Percentiles rank a stretch among this genome's conserved stretches.
These are phyloP conservation scores for Yponomeuta sedellus DNA, from an alignment of 2,888 invertebrate genomes.

Conservation along the genomic window DNA sequence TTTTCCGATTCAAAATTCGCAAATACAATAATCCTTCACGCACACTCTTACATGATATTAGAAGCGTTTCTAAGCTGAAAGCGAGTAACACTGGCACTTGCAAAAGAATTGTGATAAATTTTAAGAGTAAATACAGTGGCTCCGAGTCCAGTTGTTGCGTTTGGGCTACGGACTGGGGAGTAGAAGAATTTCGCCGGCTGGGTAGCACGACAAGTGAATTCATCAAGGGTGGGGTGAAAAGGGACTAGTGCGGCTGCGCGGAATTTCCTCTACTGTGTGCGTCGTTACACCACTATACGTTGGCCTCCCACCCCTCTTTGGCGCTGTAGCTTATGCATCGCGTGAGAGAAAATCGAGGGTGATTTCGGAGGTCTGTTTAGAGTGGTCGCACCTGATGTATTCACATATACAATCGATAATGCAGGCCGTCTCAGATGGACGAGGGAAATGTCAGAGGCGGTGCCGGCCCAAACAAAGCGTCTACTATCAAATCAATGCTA, in stretches of 20 bases:
- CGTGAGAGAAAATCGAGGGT: conserved; percentile 32
- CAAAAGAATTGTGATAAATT: conserved; percentile 24
- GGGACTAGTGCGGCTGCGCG: conserved; percentile 56
- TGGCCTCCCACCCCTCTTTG: conserved; percentile 42
- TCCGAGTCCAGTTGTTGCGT: conserved; percentile 61
- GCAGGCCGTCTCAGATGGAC: conserved; percentile 51
- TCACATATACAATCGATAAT: conserved; percentile 70
- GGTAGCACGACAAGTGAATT: conserved; percentile 42
- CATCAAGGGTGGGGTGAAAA: conserved; percentile 59
- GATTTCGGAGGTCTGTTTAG: conserved; percentile 36
- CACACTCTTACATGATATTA: not conserved
- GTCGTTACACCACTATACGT: conserved; percentile 32
- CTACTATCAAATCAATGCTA: not conserved
- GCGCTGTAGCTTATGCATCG: not conserved
- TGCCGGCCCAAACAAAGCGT: conserved; percentile 48
- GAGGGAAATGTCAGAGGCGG: conserved; percentile 66
- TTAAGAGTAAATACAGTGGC: conserved; percentile 30
- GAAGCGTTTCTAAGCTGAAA: conserved; percentile 45
- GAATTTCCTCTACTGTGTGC: conserved; percentile 45
- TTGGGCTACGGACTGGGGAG: conserved; percentile 60
- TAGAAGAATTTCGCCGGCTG: conserved; percentile 68
- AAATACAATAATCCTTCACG: conserved; percentile 29
- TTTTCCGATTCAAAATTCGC: conserved; percentile 39
- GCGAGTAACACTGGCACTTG: conserved; percentile 23
- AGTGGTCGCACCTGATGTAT: conserved; percentile 43